Percentiles rank a stretch among this genome's conserved stretches.
Conservation (phyloP, 2,797 vertebrate genomes). For the Tragelaphus eurycerus region DNA sequence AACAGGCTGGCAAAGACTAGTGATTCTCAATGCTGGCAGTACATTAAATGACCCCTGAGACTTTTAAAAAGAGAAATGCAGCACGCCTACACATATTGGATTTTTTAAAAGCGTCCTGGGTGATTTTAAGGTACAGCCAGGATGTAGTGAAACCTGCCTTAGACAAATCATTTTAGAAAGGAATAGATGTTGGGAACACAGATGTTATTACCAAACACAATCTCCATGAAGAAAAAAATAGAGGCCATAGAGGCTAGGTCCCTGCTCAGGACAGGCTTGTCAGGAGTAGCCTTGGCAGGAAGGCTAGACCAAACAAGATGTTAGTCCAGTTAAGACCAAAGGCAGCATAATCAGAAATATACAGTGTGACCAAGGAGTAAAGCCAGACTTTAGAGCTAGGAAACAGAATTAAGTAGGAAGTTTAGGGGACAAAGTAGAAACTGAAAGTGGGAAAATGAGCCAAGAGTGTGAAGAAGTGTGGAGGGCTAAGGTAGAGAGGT, state of each 20-base stretch:
- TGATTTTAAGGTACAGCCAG: not conserved
- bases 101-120: not conserved
- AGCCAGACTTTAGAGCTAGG: not conserved
- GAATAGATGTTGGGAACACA: not conserved
- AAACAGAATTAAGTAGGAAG: not conserved
- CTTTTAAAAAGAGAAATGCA: not conserved
- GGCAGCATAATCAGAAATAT: not conserved
- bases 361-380: conserved; percentile 14
- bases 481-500: no score
- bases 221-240: not conserved
- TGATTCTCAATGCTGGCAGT: not conserved
- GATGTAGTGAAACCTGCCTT: not conserved
- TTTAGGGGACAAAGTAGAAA: not conserved
- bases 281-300: not conserved
- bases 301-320: not conserved
- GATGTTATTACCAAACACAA: not conserved
- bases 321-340: not conserved
- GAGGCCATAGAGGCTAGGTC: rapidly evolving
- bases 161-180: not conserved
- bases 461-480: not conserved
- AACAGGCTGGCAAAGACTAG: not conserved
- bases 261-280: not conserved
- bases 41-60: not conserved
- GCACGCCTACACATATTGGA: not conserved
- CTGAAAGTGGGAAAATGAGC: not conserved